A percentile compares a stretch with the other conserved stretches of the same genome.
Conservation (phyloP, 2,888 invertebrate species). For the Leptothorax acervorum region DNA sequence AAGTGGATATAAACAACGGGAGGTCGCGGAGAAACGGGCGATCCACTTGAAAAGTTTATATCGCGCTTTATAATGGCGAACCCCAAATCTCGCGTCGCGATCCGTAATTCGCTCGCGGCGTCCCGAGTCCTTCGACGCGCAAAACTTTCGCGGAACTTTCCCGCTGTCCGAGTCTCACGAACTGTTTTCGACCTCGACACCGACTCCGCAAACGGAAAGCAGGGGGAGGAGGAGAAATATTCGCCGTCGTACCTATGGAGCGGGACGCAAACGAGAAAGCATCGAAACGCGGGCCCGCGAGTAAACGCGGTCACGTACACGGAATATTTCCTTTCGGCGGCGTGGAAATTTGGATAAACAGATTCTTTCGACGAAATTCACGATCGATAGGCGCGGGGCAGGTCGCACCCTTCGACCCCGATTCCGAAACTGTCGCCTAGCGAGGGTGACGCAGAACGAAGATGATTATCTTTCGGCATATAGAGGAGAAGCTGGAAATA, state of each 20-base stretch:
- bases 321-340: constrained; percentile 62
- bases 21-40: background rate
- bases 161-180: constrained; percentile 26
- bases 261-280: background rate
- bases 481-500: background rate
- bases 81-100: background rate
- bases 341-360: constrained; percentile 74
- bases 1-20: background rate
- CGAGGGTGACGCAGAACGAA: background rate
- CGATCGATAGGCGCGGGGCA: constrained; percentile 66
- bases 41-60: constrained; percentile 39
- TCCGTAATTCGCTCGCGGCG: background rate
- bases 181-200: constrained; percentile 34
- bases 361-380: constrained; percentile 71
- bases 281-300: constrained; percentile 4
- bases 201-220: background rate
- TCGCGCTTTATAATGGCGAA: background rate
- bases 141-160: constrained; percentile 19
- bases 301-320: constrained; percentile 57
- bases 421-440: constrained; percentile 15
- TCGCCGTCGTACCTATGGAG: background rate
- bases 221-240: background rate
- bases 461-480: background rate
- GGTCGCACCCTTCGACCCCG: constrained; percentile 22
- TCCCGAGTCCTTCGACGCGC: background rate